These are phyloP conservation scores for Hypothenemus hampei DNA, from an alignment of 1,140 invertebrate genomes.

Conservation along the genomic window DNA sequence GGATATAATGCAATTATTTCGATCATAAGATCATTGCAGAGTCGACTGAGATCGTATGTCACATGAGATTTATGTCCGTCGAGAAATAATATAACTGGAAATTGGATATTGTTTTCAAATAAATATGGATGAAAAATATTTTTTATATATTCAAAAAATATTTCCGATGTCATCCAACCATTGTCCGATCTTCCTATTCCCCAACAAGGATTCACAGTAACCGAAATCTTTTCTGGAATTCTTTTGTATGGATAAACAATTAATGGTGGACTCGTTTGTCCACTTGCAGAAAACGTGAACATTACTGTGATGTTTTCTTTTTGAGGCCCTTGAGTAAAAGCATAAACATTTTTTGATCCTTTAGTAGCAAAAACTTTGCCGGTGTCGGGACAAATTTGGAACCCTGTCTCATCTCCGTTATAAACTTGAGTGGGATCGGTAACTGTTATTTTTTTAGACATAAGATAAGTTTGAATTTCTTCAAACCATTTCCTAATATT, in stretches of 20 bases:
- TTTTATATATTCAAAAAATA: slow-evolving; percentile 43
- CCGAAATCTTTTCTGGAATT: slow-evolving; percentile 30
- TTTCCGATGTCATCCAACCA: slow-evolving; percentile 43
- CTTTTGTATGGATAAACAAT: slow-evolving; percentile 31
- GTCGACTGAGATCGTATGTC: slow-evolving; percentile 33
- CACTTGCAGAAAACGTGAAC: slow-evolving; percentile 29
- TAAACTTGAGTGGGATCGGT: slow-evolving; percentile 35
- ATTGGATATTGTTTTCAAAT: slow-evolving; percentile 31
- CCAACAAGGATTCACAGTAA: slow-evolving; percentile 37
- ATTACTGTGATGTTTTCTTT: slow-evolving; percentile 32
- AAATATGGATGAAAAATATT: slow-evolving; percentile 39
- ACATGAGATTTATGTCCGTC: slow-evolving; percentile 42
- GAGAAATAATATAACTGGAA: slow-evolving; percentile 42
- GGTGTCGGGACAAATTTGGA: slow-evolving; percentile 37
- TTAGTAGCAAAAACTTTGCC: no score
- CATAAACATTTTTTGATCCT: slow-evolving; percentile 39
- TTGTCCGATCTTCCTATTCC: slow-evolving; percentile 38
- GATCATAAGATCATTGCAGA: slow-evolving; percentile 11
- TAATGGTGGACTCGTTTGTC: slow-evolving; percentile 29
- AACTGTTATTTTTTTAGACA: slow-evolving; percentile 20
- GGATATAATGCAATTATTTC: background rate
- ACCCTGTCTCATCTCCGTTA: slow-evolving; percentile 43
- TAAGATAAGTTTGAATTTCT: slow-evolving; percentile 35
- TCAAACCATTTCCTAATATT: slow-evolving; percentile 40
- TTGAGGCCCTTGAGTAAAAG: slow-evolving; percentile 29